phyloP scores from a whole-genome alignment of 2,797 vertebrate genomes.

The Ambastaia sidthimunki region DNA sequence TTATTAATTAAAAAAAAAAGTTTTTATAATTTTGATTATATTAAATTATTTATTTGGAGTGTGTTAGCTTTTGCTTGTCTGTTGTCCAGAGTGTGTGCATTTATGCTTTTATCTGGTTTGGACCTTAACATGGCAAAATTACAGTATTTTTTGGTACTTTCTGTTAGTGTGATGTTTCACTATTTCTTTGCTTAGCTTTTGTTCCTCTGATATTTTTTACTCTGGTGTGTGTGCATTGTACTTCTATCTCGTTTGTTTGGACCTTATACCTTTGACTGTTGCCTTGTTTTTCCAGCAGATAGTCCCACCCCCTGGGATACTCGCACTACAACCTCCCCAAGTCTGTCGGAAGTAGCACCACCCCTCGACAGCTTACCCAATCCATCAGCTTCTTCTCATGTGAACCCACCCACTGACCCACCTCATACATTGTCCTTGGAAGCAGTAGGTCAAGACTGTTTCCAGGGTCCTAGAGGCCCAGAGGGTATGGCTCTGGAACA shows the following conservation, averaged over 20 bases:
- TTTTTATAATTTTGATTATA: no score
- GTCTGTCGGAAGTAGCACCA: conserved; percentile 95
- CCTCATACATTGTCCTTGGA: conserved; percentile 87
- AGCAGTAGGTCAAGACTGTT: conserved; percentile 85
- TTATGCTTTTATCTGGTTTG: background rate
- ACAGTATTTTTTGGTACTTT: background rate
- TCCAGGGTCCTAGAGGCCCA: conserved; percentile 84
- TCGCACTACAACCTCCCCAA: conserved; percentile 94
- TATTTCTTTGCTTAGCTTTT: conserved; percentile 35
- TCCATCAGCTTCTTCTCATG: conserved; percentile 92
- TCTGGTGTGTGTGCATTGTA: conserved; percentile 8
- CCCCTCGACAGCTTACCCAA: conserved; percentile 86
- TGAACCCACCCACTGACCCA: conserved; percentile 88
- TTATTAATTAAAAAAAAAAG: no score
- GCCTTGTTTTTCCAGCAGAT: conserved; percentile 79
- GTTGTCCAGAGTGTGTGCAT: no score
- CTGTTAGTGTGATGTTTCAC: conserved; percentile 21
- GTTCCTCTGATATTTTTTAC: background rate
- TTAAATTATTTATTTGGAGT: no score
- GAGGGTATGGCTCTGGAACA: conserved; percentile 80
- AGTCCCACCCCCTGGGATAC: conserved; percentile 91
- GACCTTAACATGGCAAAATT: background rate
- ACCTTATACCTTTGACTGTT: conserved; percentile 37
- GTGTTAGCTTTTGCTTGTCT: no score
- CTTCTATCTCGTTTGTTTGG: background rate